Evolutionary conservation across 2,888 invertebrate genomes (phyloP), one percentile per base, ranked within the genome.

Genomic region (Pseudoips prasinana): DNA sequence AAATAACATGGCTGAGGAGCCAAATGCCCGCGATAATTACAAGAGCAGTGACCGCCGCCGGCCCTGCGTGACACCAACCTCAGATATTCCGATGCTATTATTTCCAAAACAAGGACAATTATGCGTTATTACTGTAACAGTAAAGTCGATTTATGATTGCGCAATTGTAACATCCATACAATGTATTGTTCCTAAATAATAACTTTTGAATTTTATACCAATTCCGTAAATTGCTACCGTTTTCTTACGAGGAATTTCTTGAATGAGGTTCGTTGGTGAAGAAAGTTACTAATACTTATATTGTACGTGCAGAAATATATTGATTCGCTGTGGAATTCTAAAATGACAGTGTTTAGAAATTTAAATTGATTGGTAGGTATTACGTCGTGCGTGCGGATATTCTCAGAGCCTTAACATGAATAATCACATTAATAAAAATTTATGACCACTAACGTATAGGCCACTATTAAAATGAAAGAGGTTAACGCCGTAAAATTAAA

Each of bases 31-130:
- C 55, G 58, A 64, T 59, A 64, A 64, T 69, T 61, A 58, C 62
- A 68, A 72, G 74, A 71, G 62, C 76, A 73, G 61, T 63, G 63
- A 72, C 66, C 69, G 76, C 76, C 75, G 47, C 63, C 30, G 70
- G 78, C 72, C 39, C 54, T 58, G 47, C 50, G 61, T 67, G 74
- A 68, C 76, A 68, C 35, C 54, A 2, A n/a, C 14, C 20, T 20
- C 20, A 2, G 7, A 20, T 7, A 5, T 57, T 56, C 40, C 47
- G 46, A 46, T 38, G 48, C 58, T 60, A 70, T 75, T 75, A 70
- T 63, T 54, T 60, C 60, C 50, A 36, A 62, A 73, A 73, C 67
- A 23, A 24, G 10, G 30, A 39, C 30, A 28, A 20, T 20, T 20
- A 20, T 20, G 3, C 20, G 3, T n/a, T 20, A 20, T 20, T 20